Base-by-base conservation (phyloP, 2,113 vertebrate species). In the Hypocryptadius cinnamomeus region DNA sequence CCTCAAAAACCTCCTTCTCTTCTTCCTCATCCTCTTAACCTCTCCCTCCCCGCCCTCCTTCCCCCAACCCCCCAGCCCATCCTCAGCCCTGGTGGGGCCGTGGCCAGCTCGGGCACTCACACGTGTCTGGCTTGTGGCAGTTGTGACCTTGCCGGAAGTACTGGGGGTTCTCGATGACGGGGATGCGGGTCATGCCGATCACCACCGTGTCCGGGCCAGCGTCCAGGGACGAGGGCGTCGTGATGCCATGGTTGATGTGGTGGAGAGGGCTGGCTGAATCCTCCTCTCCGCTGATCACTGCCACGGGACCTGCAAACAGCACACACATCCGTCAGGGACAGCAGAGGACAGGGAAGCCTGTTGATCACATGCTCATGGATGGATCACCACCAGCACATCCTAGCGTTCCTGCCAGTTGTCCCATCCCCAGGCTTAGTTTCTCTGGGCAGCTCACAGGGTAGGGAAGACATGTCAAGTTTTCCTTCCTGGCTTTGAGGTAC, bases 191-290 rank as follows among this genome's bases (percentile, higher is more conserved):
- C 99, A 99, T 99, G 89, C 99, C 99, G 3, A 99, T 99, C 93
- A 99, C 98, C 69, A 99, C 99, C 0, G 99, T 99, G 90, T 99
- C 99, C 0, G 99, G 98, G 64, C 98, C 98, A 0, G 98, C 98
- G 0, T 99, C 99, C 96, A 99, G 96, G 1, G 99, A 98, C 0
- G 99, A 99, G 18, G 99, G 98, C 0, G 99, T 99, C 20, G 99
- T 99, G 96, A 99, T 99, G 79, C 99, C 99, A 0, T 99, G 99
- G 96, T 99, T 99, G 96, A 99, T 99, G 71, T 99, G 99, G 97
- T 99, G 99, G 30, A 99, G 98, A 15, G 99, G 99, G 79, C 99
- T 99, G 91, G 99, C 99, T 2, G 99, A 99, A 97, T 99, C 99
- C 97, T 99, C 99, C 96, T 99, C 99, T 0, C 99, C 99, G 8